Evolutionary conservation across 2,113 vertebrate species (phyloP), one percentile per base, ranked within the genome.

Genomic region (Haemorhous mexicanus): DNA sequence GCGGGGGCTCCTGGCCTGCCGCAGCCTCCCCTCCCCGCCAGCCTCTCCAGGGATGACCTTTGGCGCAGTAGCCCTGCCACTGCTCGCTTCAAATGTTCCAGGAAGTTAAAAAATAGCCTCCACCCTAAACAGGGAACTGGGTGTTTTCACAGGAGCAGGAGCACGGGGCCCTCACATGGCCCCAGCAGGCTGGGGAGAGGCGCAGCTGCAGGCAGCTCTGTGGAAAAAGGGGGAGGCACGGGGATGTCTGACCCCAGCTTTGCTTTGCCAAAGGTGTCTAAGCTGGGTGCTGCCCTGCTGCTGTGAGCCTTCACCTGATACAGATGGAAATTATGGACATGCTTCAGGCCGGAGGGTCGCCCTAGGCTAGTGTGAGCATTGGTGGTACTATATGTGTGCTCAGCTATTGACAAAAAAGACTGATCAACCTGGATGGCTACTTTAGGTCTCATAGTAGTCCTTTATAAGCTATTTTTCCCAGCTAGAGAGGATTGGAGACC

Each of bases 31-130:
- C 43, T 72, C 58, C 67, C 37, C 0, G 0, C 32, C 2, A 0
- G 11, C 63, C 41, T 69, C 61, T 61, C 9, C 9, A 18, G 0
- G 4, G 56, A 10, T 96, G 96, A 93, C 95, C 79, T 93, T 92
- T 47, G 70, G 83, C 2, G 3, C 52, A 14, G 56, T 78, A 67
- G 88, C 76, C 68, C 78, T 27, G 75, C 73, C 0, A 7, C 80
- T 3, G 14, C 82, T 91, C 5, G 8, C 23, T 89, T 95, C 88
- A 59, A 93, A 94, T 78, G 91, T 94, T 97, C 95, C 96, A 97
- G 96, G 94, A 96, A 96, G 91, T 93, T 93, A 74, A 84, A 94
- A 93, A 94, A 84, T 27, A 93, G 91, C 77, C 90, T 92, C 92
- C 46, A 0, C 86, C 92, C 93, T 81, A 33, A 89, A 74, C 8